Evolutionary conservation across 23 tunicate genomes (phyloP).

Genomic region (Halocynthia aurantium): DNA sequence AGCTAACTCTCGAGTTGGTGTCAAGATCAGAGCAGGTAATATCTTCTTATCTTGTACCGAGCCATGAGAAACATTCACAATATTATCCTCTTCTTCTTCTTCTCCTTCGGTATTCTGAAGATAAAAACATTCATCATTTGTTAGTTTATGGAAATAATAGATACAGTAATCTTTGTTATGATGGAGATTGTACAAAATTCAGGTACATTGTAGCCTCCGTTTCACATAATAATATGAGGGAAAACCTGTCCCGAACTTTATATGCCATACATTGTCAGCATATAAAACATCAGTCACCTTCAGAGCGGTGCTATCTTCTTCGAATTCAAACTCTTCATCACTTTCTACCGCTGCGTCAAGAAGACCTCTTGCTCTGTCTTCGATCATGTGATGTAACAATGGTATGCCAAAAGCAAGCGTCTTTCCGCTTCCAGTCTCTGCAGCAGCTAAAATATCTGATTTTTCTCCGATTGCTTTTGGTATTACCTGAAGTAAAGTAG

Average conservation of each 20-base stretch:
- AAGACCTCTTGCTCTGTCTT: slow-evolving; percentile 42
- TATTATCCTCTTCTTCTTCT: no score
- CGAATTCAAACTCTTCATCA: slow-evolving; percentile 11
- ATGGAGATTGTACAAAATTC: neutral
- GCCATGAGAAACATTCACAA: no score
- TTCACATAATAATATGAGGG: no score
- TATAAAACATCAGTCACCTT: no score
- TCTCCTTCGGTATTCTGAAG: no score
- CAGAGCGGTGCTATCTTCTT: neutral
- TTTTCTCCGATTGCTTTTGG: slow-evolving; percentile 58
- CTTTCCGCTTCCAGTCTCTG: slow-evolving; percentile 96
- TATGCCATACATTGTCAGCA: no score
- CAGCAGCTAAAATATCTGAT: slow-evolving; percentile 78
- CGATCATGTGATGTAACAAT: slow-evolving; percentile 64
- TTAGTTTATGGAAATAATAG: no score
- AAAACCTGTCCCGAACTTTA: no score
- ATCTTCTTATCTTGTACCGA: neutral
- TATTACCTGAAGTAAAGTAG: slow-evolving; percentile 32
- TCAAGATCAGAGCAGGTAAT: slow-evolving; percentile 62
- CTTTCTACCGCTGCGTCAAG: neutral
- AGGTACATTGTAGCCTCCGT: no score
- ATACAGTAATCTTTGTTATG: no score
- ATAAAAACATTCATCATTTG: no score
- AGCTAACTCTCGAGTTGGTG: slow-evolving; percentile 93
- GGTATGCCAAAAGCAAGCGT: slow-evolving; percentile 96